Evolutionary conservation across 2,113 vertebrate species (phyloP), one percentile per base, ranked within the genome.

Genomic region (Nesospiza acunhae): DNA sequence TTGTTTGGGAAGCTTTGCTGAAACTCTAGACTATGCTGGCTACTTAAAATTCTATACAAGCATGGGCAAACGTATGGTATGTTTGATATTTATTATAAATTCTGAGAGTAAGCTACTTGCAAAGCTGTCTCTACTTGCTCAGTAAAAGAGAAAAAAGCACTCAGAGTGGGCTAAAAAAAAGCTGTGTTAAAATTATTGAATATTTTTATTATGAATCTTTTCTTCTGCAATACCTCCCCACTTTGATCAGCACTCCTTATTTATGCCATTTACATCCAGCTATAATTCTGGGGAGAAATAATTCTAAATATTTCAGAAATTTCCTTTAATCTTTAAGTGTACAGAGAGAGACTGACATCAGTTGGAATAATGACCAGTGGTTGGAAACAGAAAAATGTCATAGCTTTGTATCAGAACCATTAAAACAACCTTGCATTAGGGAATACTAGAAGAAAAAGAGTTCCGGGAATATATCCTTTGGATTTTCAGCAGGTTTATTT

Each of bases 401-500:
- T 15, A 3, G 7, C 35, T 94, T 69, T 88, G 27, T 73, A 52
- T 69, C n/a, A 59, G 53, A 46, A 60, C 23, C 2, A 0, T 77
- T 77, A 72, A 74, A 93, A 84, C 35, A 69, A 64, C 20, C 66
- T 86, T 72, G 37, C 26, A 26, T 70, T 50, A 58, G 24, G 59
- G 46, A 84, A 82, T 80, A 31, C 6, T 84, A 67, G 53, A 73
- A 74, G 31, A 77, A 73, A 44, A 75, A 50, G 44, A 50, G 53
- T 84, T 89, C 49, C 2, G 8, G 46, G 53, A 50, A 89, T 31
- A 55, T 22, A 76, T 87, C 39, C 39, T 85, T 94, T 78, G 70
- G 50, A 88, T 79, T 88, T 94, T 78, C 89, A 79, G 44, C 52
- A 86, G 46, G 15, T 88, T 94, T 90, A 62, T 87, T 94, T 95